Evolutionary conservation across 2,113 vertebrate genomes (phyloP).

Genomic region (Cisticola juncidis): DNA sequence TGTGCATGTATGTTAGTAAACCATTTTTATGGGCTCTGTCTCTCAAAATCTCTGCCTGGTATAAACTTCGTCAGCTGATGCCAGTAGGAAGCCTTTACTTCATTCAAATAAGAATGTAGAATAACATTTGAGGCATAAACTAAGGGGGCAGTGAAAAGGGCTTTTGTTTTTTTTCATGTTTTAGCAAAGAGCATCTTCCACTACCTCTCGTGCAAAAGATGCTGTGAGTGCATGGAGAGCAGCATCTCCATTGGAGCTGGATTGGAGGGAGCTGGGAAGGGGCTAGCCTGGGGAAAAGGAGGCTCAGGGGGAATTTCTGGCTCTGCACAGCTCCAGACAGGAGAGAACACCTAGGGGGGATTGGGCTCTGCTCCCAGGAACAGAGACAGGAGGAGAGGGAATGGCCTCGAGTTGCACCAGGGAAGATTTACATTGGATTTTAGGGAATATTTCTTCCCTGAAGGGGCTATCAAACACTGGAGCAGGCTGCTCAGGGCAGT

Average conservation of each 20-base stretch:
- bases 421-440: not conserved
- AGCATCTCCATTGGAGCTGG: not conserved
- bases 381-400: not conserved
- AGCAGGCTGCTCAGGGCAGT: not conserved
- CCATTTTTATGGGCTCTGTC: not conserved
- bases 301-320: not conserved
- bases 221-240: not conserved
- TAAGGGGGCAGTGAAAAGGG: fast-evolving
- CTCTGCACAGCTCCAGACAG: not conserved
- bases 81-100: not conserved
- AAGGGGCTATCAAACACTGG: not conserved
- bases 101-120: not conserved
- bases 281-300: not conserved
- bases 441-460: not conserved
- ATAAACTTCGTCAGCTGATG: not conserved
- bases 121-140: not conserved
- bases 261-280: not conserved
- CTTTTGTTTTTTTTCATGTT: not conserved
- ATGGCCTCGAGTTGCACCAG: fast-evolving
- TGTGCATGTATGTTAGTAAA: not conserved
- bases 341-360: fast-evolving
- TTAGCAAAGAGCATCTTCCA: not conserved
- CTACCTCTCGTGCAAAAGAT: not conserved
- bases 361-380: not conserved
- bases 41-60: not conserved